Conservation (phyloP, 2,797 vertebrate species). For the Ambastaia sidthimunki region DNA sequence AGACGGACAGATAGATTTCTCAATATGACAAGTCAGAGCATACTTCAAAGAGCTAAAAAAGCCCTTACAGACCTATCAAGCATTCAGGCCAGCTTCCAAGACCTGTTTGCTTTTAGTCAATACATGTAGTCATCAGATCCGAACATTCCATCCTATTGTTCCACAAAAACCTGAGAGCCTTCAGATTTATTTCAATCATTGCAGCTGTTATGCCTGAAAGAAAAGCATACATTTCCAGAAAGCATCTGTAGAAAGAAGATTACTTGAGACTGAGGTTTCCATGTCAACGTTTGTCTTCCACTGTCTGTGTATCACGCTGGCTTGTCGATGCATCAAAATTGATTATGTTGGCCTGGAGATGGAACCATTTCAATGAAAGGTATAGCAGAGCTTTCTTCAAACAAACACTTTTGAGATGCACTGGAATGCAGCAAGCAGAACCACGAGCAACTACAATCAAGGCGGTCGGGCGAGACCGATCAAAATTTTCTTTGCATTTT, state of each 20-base stretch:
- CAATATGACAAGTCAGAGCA: neutral
- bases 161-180: neutral
- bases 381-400: slow-evolving; percentile 54
- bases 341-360: slow-evolving; percentile 62
- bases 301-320: slow-evolving; percentile 58
- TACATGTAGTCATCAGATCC: neutral
- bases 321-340: slow-evolving; percentile 57
- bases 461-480: slow-evolving; percentile 62
- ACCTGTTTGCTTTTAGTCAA: neutral
- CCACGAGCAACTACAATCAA: slow-evolving; percentile 57
- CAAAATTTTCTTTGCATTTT: slow-evolving; percentile 66
- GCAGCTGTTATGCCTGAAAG: slow-evolving; percentile 21
- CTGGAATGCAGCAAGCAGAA: slow-evolving; percentile 60
- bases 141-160: neutral
- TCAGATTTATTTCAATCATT: slow-evolving; percentile 15
- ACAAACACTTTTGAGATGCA: slow-evolving; percentile 49
- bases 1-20: neutral
- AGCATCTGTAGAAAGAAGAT: slow-evolving; percentile 11
- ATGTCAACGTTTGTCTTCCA: slow-evolving; percentile 63
- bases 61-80: neutral
- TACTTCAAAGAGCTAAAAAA: slow-evolving; percentile 28
- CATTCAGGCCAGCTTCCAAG: neutral
- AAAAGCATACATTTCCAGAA: slow-evolving; percentile 22
- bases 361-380: slow-evolving; percentile 56
- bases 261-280: slow-evolving; percentile 49